A percentile compares a stretch with the other conserved stretches of the same genome.
phyloP scores from a whole-genome alignment of 1,140 invertebrate species.

The Octopus sinensis region DNA sequence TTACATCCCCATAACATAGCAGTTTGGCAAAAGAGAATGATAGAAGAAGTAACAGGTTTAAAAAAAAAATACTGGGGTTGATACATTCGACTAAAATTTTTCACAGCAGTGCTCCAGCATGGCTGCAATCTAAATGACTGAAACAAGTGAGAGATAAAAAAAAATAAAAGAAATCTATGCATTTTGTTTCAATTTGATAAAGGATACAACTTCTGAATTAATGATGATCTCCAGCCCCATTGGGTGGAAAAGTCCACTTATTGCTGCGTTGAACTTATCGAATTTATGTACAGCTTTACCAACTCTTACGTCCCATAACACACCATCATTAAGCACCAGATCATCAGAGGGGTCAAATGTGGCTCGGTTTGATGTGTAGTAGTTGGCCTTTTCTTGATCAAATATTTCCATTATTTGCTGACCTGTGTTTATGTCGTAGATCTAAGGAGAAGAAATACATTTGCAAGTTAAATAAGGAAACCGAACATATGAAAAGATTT shows the following conservation, averaged over 20 bases:
- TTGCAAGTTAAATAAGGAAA: slow-evolving; percentile 7
- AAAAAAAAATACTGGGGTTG: too few species aligned
- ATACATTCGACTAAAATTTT: too few species aligned
- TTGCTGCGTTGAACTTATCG: slow-evolving; percentile 91
- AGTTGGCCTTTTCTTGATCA: slow-evolving; percentile 76
- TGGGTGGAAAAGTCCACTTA: slow-evolving; percentile 96
- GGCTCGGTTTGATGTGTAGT: slow-evolving; percentile 89
- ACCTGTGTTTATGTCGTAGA: slow-evolving; percentile 87
- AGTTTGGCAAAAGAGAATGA: too few species aligned
- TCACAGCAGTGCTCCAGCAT: too few species aligned
- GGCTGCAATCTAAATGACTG: too few species aligned
- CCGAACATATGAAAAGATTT: slow-evolving; percentile 23
- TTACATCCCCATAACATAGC: too few species aligned
- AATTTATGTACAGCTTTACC: slow-evolving; percentile 79
- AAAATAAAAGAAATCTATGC: too few species aligned
- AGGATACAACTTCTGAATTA: slow-evolving; percentile 63
- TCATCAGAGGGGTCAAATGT: slow-evolving; percentile 93
- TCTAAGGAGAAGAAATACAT: slow-evolving; percentile 59
- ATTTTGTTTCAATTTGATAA: slow-evolving; percentile 14
- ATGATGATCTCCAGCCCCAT: slow-evolving; percentile 81
- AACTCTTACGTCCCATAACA: slow-evolving; percentile 88
- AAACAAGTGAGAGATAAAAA: too few species aligned
- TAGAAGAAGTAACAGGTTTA: too few species aligned
- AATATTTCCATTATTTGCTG: slow-evolving; percentile 71
- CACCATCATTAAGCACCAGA: slow-evolving; percentile 89